Percentiles rank a stretch among this genome's conserved stretches.
Conservation (phyloP, 2,888 invertebrate genomes). For the Platypus cylindrus region DNA sequence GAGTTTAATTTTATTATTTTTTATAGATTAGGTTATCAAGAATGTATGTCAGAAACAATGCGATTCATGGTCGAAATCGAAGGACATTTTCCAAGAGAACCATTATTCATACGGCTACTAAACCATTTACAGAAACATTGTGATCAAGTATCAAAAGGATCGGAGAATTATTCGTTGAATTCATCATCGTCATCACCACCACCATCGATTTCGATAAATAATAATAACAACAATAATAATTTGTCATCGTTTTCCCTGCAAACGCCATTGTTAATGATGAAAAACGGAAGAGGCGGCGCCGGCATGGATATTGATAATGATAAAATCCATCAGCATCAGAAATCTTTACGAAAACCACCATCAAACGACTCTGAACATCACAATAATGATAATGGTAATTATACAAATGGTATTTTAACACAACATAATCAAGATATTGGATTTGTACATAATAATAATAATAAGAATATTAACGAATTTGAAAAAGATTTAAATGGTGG, state of each 20-base stretch:
- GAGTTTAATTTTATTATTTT: no score
- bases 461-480: constrained; percentile 34
- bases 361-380: constrained; percentile 11
- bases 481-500: constrained; percentile 23
- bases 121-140: constrained; percentile 76
- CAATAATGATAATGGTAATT: no score
- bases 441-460: constrained; percentile 4
- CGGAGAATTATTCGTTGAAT: constrained; percentile 5
- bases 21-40: constrained; percentile 68
- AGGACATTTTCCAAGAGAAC: constrained; percentile 66
- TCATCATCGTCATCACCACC: constrained; percentile 6
- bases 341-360: not conserved
- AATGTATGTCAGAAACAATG: constrained; percentile 81
- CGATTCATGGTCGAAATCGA: constrained; percentile 80
- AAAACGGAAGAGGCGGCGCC: constrained; percentile 2
- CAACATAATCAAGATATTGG: constrained; percentile 11
- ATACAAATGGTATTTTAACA: no score
- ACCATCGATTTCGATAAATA: constrained; percentile 4
- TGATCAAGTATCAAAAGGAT: constrained; percentile 42
- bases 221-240: no score
- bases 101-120: constrained; percentile 66
- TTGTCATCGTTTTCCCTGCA: not conserved
- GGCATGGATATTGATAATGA: no score
- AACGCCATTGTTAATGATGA: constrained; percentile 1
- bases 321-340: no score